Percentiles rank a stretch among this genome's conserved stretches.
These are phyloP conservation scores for Trichacis sp. DNA, from an alignment of 2,888 invertebrate genomes.

Conservation along the genomic window DNA sequence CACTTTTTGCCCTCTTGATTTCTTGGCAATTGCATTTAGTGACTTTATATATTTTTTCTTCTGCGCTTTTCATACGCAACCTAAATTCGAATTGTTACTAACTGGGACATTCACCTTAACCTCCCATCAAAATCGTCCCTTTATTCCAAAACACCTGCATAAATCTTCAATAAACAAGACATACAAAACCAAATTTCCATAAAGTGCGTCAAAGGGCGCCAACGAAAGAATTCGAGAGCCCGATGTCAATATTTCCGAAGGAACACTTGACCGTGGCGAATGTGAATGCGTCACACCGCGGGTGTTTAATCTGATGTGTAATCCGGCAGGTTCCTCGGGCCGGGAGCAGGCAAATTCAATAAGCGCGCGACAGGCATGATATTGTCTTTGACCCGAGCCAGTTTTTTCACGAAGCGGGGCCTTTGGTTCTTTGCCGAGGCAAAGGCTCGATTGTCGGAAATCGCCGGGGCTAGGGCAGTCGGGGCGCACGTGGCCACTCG, in stretches of 20 bases:
- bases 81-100: too few relatives aligned
- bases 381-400: conserved; percentile 42
- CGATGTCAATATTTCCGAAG: conserved; percentile 9
- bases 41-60: too few relatives aligned
- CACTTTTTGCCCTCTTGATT: too few relatives aligned
- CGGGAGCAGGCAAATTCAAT: conserved; percentile 62
- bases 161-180: too few relatives aligned
- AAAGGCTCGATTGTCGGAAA: conserved; percentile 11
- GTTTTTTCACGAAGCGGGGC: conserved; percentile 17
- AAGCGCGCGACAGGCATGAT: conserved; percentile 62
- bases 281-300: conserved; percentile 48
- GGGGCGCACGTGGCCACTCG: conserved; percentile 62
- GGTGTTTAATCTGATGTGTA: conserved; percentile 64
- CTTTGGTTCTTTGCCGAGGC: conserved; percentile 2
- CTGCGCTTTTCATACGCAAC: too few relatives aligned
- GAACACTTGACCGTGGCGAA: conserved; percentile 61
- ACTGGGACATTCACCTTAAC: too few relatives aligned
- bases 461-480: too few relatives aligned
- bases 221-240: background rate
- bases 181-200: too few relatives aligned
- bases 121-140: too few relatives aligned
- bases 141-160: too few relatives aligned
- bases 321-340: conserved; percentile 61
- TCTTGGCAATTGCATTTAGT: too few relatives aligned
- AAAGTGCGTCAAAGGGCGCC: too few relatives aligned